Conservation (phyloP, 1,140 invertebrate species). For the Bombus fervidus region DNA sequence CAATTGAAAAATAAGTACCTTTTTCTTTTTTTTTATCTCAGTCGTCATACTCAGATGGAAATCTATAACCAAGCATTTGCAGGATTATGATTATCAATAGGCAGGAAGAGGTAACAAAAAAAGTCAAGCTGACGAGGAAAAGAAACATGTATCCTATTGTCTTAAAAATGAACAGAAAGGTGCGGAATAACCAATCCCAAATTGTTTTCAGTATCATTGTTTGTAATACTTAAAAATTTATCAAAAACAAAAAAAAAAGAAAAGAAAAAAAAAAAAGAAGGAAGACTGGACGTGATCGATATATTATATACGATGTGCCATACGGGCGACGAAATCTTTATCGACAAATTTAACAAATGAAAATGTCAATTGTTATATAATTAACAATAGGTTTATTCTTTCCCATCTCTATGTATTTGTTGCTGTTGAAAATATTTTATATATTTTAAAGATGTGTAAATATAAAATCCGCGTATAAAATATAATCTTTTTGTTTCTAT, state of each 20-base stretch:
- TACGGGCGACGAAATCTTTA: not conserved
- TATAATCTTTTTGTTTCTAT: not conserved
- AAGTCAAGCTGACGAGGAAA: slow-evolving; percentile 24
- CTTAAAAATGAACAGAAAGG: slow-evolving; percentile 42
- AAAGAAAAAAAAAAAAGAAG: not conserved
- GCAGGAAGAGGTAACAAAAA: slow-evolving; percentile 7
- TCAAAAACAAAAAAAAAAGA: not conserved
- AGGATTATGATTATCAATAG: slow-evolving; percentile 44
- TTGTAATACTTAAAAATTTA: slow-evolving; percentile 10
- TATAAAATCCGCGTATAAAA: not conserved
- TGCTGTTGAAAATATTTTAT: slow-evolving; percentile 11
- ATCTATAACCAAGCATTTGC: slow-evolving; percentile 28
- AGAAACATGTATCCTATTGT: slow-evolving; percentile 37
- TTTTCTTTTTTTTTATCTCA: not conserved
- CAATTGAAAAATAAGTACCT: slow-evolving; percentile 25
- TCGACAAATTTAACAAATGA: not conserved
- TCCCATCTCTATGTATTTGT: not conserved
- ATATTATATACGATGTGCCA: not conserved
- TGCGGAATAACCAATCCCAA: slow-evolving; percentile 50
- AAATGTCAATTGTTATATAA: slow-evolving; percentile 37
- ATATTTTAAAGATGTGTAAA: not conserved
- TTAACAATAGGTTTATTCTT: not conserved
- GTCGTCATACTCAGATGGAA: not conserved
- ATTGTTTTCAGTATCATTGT: slow-evolving; percentile 61
- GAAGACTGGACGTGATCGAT: not conserved